Percentiles rank a stretch among this genome's conserved stretches.
Conservation (phyloP, 1,140 invertebrate species). For the Diabrotica virgifera region DNA sequence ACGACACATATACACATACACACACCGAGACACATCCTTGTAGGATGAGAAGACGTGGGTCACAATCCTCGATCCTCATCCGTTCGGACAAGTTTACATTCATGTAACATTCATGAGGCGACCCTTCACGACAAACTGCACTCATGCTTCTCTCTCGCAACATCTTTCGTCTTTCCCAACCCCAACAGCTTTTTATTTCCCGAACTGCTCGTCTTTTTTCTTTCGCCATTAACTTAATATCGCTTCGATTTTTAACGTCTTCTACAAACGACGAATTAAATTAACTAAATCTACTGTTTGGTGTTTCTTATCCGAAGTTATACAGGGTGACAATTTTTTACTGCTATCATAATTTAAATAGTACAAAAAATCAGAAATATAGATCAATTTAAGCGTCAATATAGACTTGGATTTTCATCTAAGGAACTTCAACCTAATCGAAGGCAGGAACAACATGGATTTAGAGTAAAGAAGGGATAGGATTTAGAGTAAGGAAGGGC, state of each 20-base stretch:
- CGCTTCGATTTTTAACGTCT: constrained; percentile 5
- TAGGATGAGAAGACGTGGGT: constrained; percentile 7
- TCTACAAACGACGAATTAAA: not conserved
- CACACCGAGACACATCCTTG: not conserved
- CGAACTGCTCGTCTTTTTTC: constrained; percentile 5
- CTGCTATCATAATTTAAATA: no score
- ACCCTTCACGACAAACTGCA: constrained; percentile 21
- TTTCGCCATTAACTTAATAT: constrained; percentile 12
- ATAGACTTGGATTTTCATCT: no score
- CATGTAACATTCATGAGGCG: constrained; percentile 20
- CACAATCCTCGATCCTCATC: constrained; percentile 8
- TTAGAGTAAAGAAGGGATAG: no score
- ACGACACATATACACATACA: constrained; percentile 10
- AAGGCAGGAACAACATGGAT: no score
- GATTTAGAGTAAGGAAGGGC: no score
- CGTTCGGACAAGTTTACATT: constrained; percentile 19
- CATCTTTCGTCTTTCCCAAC: constrained; percentile 10
- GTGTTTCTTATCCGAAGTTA: no score
- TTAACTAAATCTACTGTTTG: no score
- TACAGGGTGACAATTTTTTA: no score
- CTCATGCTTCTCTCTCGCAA: constrained; percentile 6
- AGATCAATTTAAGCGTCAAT: no score
- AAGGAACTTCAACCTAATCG: no score
- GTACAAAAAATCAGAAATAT: no score
- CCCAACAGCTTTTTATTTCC: constrained; percentile 15